Evolutionary conservation across 1,140 invertebrate genomes (phyloP).

Genomic region (Coboldia fuscipes): DNA sequence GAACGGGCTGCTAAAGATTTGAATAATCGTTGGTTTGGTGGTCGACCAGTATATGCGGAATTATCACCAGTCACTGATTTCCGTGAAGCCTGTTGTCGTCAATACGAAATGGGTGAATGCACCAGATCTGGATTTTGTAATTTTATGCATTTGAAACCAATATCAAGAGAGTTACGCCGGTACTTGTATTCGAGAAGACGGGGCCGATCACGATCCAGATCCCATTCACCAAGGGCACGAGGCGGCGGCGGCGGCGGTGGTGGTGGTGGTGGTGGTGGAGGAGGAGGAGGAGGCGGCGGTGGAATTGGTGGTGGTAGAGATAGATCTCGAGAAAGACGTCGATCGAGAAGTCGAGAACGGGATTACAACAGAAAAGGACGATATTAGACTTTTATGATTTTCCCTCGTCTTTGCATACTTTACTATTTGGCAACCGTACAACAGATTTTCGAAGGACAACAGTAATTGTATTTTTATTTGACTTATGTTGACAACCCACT

Average conservation of each 20-base stretch:
- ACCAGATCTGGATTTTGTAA: conserved; percentile 97
- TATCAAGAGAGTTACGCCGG: conserved; percentile 75
- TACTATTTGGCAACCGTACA: too few species aligned
- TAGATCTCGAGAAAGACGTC: conserved; percentile 20
- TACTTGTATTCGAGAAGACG: conserved; percentile 33
- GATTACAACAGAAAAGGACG: too few species aligned
- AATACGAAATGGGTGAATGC: conserved; percentile 99
- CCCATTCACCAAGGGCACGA: conserved; percentile 18
- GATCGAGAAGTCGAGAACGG: conserved; percentile 27
- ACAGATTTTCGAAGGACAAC: too few species aligned
- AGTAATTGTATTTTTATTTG: too few species aligned
- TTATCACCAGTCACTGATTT: conserved; percentile 97
- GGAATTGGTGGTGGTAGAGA: conserved; percentile 6
- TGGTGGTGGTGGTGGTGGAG: conserved; percentile 11
- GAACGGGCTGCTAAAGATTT: conserved; percentile 91
- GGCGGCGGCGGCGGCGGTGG: conserved; percentile 14
- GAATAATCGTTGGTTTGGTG: conserved; percentile 98
- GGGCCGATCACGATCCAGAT: conserved; percentile 15
- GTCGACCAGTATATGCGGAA: conserved; percentile 94
- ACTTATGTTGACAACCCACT: too few species aligned
- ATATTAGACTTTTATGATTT: too few species aligned
- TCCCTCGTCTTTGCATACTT: too few species aligned
- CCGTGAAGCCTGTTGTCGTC: conserved; percentile 93
- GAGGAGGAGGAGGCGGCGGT: conserved; percentile 13
- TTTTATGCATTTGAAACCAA: conserved; percentile 99